phyloP scores from a whole-genome alignment of 2,888 invertebrate species.

The Limnephilus rhombicus region DNA sequence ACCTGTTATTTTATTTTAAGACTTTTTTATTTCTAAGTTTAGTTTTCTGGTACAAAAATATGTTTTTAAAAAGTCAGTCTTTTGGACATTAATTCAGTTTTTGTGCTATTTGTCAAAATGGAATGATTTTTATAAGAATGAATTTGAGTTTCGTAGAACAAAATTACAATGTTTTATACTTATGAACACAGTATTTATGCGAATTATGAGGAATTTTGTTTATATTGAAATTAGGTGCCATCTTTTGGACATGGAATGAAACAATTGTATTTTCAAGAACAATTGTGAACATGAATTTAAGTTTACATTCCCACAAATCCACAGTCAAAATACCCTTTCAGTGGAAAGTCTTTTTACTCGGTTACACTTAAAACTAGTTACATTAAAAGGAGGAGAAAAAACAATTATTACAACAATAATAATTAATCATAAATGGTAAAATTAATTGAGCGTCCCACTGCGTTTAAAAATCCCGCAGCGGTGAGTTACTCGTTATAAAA shows the following conservation, averaged over 20 bases:
- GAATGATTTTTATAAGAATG: neutral
- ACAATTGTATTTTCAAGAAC: neutral
- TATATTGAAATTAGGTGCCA: neutral
- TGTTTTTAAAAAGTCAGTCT: neutral
- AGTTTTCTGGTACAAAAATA: neutral
- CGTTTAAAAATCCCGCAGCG: constrained; percentile 15
- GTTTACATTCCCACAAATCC: neutral
- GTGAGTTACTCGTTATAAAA: constrained; percentile 28
- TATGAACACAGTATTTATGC: neutral
- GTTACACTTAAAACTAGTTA: neutral
- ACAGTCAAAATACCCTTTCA: neutral
- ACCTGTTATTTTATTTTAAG: no score
- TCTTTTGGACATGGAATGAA: constrained; percentile 2
- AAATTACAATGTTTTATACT: neutral
- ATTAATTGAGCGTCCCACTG: constrained; percentile 14
- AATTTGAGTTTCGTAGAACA: neutral
- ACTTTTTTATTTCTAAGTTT: neutral
- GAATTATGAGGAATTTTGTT: neutral
- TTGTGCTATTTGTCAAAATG: neutral
- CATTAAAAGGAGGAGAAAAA: neutral
- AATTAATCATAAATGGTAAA: neutral
- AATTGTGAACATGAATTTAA: neutral
- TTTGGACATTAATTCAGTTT: neutral
- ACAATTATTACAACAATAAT: constrained; percentile 21
- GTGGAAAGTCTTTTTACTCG: neutral